Percentiles rank a stretch among this genome's conserved stretches.
Conservation (phyloP, 2,888 invertebrate genomes). For the Aporophyla lueneburgensis region DNA sequence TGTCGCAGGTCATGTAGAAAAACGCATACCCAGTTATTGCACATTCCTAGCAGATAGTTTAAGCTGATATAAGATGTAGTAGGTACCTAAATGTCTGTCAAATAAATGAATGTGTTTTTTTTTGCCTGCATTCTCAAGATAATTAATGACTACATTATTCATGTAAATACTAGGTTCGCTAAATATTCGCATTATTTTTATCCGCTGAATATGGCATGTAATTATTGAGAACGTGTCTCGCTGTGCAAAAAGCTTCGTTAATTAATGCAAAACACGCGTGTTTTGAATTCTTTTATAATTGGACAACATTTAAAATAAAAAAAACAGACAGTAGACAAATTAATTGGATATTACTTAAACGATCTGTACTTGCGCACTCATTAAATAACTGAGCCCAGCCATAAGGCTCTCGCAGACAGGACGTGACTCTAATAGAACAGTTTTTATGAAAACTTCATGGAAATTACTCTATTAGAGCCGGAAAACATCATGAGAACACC, state of each 20-base stretch:
- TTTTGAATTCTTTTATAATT: conserved; percentile 30
- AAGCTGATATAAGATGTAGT: conserved; percentile 6
- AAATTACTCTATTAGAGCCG: too few relatives aligned
- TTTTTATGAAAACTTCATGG: too few relatives aligned
- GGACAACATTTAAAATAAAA: conserved; percentile 9
- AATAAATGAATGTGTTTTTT: conserved; percentile 20
- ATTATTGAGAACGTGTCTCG: conserved; percentile 20
- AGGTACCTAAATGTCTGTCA: conserved; percentile 7
- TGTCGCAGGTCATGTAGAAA: conserved; percentile 47
- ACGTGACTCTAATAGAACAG: too few relatives aligned
- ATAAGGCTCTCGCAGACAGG: too few relatives aligned
- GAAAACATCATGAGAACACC: too few relatives aligned
- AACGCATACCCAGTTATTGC: conserved; percentile 61
- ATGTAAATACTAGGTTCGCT: background rate
- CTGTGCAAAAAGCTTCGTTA: conserved; percentile 33
- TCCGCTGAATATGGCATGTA: conserved; percentile 20
- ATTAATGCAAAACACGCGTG: conserved; percentile 32
- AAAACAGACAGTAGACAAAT: conserved; percentile 6
- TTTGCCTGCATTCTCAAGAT: conserved; percentile 17
- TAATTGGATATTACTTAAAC: background rate
- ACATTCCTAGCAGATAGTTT: conserved; percentile 54
- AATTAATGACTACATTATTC: conserved; percentile 26
- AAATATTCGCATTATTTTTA: conserved; percentile 31
- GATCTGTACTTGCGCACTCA: background rate
- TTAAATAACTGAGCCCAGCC: background rate